Evolutionary conservation across 2,797 vertebrate genomes (phyloP), one percentile per base, ranked within the genome.

Genomic region (Rhabdomys pumilio): DNA sequence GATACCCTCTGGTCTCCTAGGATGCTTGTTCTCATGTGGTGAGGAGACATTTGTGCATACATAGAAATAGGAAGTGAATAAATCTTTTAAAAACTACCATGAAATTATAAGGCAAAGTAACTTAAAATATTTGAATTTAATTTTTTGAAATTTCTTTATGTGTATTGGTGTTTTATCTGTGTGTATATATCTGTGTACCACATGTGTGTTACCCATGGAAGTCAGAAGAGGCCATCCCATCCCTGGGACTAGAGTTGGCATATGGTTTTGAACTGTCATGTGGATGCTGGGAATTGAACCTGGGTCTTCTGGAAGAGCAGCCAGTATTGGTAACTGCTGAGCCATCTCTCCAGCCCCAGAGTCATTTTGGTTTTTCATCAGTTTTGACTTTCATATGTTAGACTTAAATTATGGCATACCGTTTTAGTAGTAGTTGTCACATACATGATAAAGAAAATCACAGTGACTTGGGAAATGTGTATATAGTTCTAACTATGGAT

Each of bases 381-480:
- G 44, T 85, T 67, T 67, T n/a, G 82, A 67, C 12, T 92, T 50
- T 50, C 17, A 59, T 84, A 9, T 87, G 61, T 59, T 57, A 75
- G 19, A 59, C 20, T 92, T 94, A 80, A 84, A 76, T 94, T 93
- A 72, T 55, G 63, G 34, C 76, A 17, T 93, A 13, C 50, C 82
- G 34, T 89, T 94, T 94, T 86, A 89, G 26, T 34, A 75, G 7
- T n/a, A 44, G 31, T 80, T 12, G 10, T 80, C n/a, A 77, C 19
- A 44, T 94, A n/a, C 57, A 80, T 76, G 89, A 61, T 47, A 89
- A 87, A 63, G 59, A 95, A 92, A 85, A 92, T 79, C 44, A 89
- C 47, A 85, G 29, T 69, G 55, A 86, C 55, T 86, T 38, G 29
- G 67, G 29, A 90, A 44, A 50, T 76, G 22, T 13, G 5, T 67